Conservation (phyloP, 2,113 vertebrate species). For the Turnix velox region DNA sequence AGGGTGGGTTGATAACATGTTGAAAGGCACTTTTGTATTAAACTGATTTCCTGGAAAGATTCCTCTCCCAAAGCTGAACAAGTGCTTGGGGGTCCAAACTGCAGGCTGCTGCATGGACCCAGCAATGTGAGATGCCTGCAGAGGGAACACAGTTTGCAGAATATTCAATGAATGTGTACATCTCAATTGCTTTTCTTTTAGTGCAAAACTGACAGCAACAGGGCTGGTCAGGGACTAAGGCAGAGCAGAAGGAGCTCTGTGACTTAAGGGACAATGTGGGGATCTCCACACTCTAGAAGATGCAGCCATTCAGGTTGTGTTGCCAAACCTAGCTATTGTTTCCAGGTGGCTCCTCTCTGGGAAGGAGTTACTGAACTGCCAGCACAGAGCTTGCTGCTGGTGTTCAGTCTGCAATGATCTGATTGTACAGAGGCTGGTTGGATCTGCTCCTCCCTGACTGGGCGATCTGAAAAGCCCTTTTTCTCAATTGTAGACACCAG, state of each 20-base stretch:
- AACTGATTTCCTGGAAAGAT: background rate
- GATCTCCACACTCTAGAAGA: background rate
- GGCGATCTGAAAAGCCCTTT: background rate
- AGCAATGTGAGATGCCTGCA: background rate
- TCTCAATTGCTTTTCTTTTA: background rate
- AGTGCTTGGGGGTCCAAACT: background rate
- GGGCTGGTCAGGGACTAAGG: background rate
- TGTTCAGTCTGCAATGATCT: accelerated
- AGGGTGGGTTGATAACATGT: accelerated
- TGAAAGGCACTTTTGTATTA: background rate
- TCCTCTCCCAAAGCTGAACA: background rate
- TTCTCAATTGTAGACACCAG: background rate
- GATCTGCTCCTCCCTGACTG: background rate
- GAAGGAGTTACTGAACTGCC: background rate
- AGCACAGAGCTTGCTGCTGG: background rate
- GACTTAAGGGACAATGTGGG: accelerated
- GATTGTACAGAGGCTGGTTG: background rate
- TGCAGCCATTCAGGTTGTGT: accelerated
- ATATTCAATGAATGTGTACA: accelerated
- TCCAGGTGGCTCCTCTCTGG: background rate
- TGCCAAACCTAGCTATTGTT: background rate
- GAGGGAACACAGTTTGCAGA: background rate
- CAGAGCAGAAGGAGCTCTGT: background rate
- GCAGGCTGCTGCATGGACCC: background rate
- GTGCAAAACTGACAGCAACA: background rate